A percentile compares a stretch with the other conserved stretches of the same genome.
Evolutionary conservation across 2,888 invertebrate species (phyloP).

Genomic region (Venustoraphidia nigricollis): DNA sequence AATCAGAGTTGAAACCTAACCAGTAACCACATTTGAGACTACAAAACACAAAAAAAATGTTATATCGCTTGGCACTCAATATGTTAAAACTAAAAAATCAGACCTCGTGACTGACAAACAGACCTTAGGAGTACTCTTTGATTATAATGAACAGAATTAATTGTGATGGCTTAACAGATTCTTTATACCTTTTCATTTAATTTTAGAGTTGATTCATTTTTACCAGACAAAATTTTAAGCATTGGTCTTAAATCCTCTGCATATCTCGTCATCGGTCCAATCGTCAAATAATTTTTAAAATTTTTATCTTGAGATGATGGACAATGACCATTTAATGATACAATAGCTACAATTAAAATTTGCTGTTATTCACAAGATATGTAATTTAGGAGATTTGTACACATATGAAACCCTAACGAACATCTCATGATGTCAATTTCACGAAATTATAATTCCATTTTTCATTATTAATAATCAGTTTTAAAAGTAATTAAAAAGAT

Average conservation of each 20-base stretch:
- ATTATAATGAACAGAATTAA: no score
- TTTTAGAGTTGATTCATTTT: slow-evolving; percentile 26
- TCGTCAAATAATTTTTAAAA: slow-evolving; percentile 34
- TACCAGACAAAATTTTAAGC: slow-evolving; percentile 42
- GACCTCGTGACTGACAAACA: no score
- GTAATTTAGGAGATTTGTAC: no score
- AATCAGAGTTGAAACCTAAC: no score
- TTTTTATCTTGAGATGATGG: slow-evolving; percentile 34
- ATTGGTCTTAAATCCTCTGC: slow-evolving; percentile 58
- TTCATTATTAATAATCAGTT: not conserved
- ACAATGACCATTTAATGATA: slow-evolving; percentile 42
- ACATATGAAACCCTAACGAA: no score
- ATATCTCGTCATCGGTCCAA: slow-evolving; percentile 66
- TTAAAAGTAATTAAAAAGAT: not conserved
- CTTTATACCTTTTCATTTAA: slow-evolving; percentile 36
- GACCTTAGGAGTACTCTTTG: no score
- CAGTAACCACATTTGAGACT: no score
- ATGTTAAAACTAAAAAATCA: no score
- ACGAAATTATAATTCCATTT: not conserved
- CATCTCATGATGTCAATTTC: no score
- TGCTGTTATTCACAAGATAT: no score
- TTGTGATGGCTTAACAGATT: slow-evolving; percentile 1
- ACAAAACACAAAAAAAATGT: no score
- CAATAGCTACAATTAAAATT: slow-evolving; percentile 27
- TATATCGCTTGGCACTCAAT: no score